Base-by-base conservation (phyloP, 2,113 vertebrate genomes). In the Urocolius indicus region DNA sequence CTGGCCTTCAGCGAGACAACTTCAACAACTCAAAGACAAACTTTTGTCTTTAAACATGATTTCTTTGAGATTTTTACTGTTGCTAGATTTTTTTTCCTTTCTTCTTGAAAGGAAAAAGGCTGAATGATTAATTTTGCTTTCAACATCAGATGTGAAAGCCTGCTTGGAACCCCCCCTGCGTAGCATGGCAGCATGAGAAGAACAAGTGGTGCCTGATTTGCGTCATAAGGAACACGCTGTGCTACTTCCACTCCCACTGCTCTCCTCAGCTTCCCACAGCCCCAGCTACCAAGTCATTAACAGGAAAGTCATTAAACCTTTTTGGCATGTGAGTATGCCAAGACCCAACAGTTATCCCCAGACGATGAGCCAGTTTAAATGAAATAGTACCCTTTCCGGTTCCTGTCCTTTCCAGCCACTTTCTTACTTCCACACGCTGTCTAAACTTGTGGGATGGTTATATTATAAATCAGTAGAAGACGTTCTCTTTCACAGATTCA, bases 81-180 rank as follows among this genome's bases (percentile, higher is more conserved):
- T 27, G 9, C 55, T 74, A 45, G 11, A 11, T 15, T 75, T 59
- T 71, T 72, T 59, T 71, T 30, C 1, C 14, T 15, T 29, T 73
- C 34, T 71, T 45, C 93, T 80, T 77, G 52, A 84, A 93, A 90
- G 57, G 65, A 51, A 79, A 32, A 87, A 71, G 63, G 41, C 52
- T 41, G 51, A 27, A 12, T 63, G 79, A 77, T 93, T 93, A 72
- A 92, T 92, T 74, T 46, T 62, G 32, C 82, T 95, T 93, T 81
- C 22, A 11, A 7, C 82, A 26, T 52, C 1, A 1, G 38, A 38
- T 88, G 75, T 73, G 71, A 55, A 69, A 59, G 43, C n/a, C 29
- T 88, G 82, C 72, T 75, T 61, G n/a, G 80, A 94, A 83, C 10
- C 29, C 59, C 32, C 75, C 30, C 85, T 36, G 52, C 0, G 1